Base-by-base conservation (phyloP, 2,888 invertebrate species). In the Pseudoips prasinana region DNA sequence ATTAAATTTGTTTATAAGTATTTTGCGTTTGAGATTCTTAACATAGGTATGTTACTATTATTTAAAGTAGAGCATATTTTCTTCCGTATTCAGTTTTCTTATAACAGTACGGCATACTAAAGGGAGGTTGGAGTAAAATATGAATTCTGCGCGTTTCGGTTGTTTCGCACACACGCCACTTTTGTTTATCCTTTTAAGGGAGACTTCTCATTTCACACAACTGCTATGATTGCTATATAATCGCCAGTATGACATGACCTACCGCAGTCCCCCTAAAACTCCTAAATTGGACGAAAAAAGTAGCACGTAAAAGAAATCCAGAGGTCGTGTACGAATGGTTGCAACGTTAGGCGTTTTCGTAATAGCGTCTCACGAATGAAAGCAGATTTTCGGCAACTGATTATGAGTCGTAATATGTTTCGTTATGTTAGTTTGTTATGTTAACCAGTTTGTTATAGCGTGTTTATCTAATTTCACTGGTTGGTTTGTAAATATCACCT, bases 101-200 rank as follows among this genome's bases (percentile, higher is more conserved):
- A 50, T 54, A 58, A 57, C 55, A 64, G 62, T 64, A 61, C 58
- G 56, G 56, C 53, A 60, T 65, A 43, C 45, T 51, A 60, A 70
- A 79, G 76, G 76, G 75, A 73, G 70, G 64, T 67, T 44, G 58
- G 60, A 74, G 76, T 79, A 82, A 85, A 85, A 87, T 86, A 86
- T 82, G 83, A 84, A 84, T 84, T 78, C 79, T 63, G 71, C 76
- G 73, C 71, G 76, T 77, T 74, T 73, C 59, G 77, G 85, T 74
- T 81, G 75, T 89, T 87, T 58, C 73, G 68, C 72, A 77, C 89
- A 89, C 85, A 83, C 89, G 89, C 76, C 82, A 83, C 85, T 87
- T 14, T 14, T 86, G 87, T 86, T 87, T 87, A 87, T 86, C 79
- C 79, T 82, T 81, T 76, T 76, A 80, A 84, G 86, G 84, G 80